A percentile compares a stretch with the other conserved stretches of the same genome.
phyloP scores from a whole-genome alignment of 2,888 invertebrate genomes.

The Stenoptilia bipunctidactyla region DNA sequence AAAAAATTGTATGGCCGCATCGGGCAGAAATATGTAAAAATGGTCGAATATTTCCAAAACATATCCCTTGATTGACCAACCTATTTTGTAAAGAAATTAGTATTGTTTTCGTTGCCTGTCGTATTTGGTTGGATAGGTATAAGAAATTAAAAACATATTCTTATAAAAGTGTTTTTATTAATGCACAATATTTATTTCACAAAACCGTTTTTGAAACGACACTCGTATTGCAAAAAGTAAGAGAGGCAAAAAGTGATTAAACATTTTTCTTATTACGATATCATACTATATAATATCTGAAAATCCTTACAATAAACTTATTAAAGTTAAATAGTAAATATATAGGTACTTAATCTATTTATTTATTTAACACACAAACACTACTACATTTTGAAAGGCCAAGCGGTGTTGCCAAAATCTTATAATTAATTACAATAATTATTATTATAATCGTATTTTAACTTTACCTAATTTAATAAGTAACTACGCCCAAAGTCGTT shows the following conservation, averaged over 20 bases:
- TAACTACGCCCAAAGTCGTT: background rate
- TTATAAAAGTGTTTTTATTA: constrained; percentile 29
- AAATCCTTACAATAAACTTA: constrained; percentile 16
- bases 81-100: too few relatives aligned
- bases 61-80: too few relatives aligned
- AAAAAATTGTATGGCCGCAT: too few relatives aligned
- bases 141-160: constrained; percentile 19
- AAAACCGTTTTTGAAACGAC: constrained; percentile 66
- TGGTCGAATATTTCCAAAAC: too few relatives aligned
- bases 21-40: too few relatives aligned
- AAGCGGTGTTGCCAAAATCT: constrained; percentile 67
- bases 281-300: too few relatives aligned
- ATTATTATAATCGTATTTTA: constrained; percentile 1
- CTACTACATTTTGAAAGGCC: constrained; percentile 67
- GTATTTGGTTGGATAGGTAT: too few relatives aligned
- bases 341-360: too few relatives aligned
- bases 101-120: too few relatives aligned
- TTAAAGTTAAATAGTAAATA: constrained; percentile 2
- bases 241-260: constrained; percentile 60
- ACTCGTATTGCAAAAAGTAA: constrained; percentile 63
- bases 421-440: constrained; percentile 12
- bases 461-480: background rate
- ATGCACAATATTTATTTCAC: constrained; percentile 62
- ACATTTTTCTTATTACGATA: constrained; percentile 25
- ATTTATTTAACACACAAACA: constrained; percentile 48